Evolutionary conservation across 2,113 vertebrate genomes (phyloP), one percentile per base, ranked within the genome.

Genomic region (Ascaphus truei): DNA sequence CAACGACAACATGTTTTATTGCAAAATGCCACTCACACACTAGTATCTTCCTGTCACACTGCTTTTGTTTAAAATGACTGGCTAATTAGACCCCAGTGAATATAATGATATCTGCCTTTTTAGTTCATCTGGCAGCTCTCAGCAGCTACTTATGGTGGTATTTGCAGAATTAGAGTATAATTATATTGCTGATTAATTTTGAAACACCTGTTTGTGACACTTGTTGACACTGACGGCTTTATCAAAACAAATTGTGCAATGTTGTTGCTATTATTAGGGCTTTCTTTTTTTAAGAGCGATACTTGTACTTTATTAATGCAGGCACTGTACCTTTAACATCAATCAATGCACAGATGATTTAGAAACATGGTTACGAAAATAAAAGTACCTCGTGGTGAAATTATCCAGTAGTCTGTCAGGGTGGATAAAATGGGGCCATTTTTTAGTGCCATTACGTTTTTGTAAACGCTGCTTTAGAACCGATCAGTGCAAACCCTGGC

Each of bases 51-150:
- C 45, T 56, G 50, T 56, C 63, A 56, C 43, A 31, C 43, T 23
- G 51, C 63, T 66, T 33, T 66, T 66, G 51, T 66, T 51, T 66
- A 66, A 55, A 56, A 50, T 66, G 63, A 56, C 63, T 36, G 63
- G 22, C 63, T 66, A 66, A 66, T 66, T 66, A 66, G 63, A 66
- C 63, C 63, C 63, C 27, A 66, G 63, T 22, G 36, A 45, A 36
- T 13, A 12, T 55, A 56, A 66, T 66, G 7, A 56, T 66, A 43
- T 66, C 63, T 56, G 26, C 51, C 30, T 33, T 13, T 56, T 51
- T 15, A 23, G 25, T 66, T 31, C 63, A 66, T 37, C 63, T 37
- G n/a, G 36, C 50, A 56, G 63, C 63, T 56, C 63, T 23, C 37
- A 45, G 63, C 53, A 33, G 36, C 55, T 56, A 18, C 10, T 36